Conservation (phyloP, 2,797 vertebrate genomes). For the Scolopax rusticola region DNA sequence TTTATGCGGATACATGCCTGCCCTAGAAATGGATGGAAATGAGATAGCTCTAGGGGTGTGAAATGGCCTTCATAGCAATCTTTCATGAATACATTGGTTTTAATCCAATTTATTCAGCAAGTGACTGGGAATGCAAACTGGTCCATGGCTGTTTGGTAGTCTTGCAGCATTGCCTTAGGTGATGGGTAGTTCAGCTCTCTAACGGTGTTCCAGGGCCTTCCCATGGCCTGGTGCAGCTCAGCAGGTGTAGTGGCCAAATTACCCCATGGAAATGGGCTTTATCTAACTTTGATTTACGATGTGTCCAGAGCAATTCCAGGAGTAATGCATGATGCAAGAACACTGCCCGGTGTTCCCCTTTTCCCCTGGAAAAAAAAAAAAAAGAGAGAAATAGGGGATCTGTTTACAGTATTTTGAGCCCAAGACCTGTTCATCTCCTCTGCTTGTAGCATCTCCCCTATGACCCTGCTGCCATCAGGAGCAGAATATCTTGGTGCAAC, state of each 20-base stretch:
- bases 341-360: background rate
- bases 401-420: background rate
- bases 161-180: background rate
- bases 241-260: background rate
- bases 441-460: background rate
- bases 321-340: background rate
- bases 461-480: background rate
- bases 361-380: background rate
- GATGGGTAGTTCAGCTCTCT: background rate
- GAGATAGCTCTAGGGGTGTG: background rate
- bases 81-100: slow-evolving; percentile 7
- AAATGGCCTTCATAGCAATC: background rate
- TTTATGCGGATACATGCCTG: background rate
- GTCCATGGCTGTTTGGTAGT: background rate
- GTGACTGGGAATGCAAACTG: background rate
- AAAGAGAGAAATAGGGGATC: background rate
- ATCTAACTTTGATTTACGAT: background rate
- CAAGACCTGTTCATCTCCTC: background rate
- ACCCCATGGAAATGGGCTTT: background rate
- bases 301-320: background rate
- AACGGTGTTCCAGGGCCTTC: background rate
- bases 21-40: slow-evolving; percentile 11
- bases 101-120: slow-evolving; percentile 18
- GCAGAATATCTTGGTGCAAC: background rate
- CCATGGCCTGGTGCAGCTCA: background rate